These are phyloP conservation scores for Bergia sp. DNA, from an alignment of 92 coral and sea anemone species.

Conservation along the genomic window DNA sequence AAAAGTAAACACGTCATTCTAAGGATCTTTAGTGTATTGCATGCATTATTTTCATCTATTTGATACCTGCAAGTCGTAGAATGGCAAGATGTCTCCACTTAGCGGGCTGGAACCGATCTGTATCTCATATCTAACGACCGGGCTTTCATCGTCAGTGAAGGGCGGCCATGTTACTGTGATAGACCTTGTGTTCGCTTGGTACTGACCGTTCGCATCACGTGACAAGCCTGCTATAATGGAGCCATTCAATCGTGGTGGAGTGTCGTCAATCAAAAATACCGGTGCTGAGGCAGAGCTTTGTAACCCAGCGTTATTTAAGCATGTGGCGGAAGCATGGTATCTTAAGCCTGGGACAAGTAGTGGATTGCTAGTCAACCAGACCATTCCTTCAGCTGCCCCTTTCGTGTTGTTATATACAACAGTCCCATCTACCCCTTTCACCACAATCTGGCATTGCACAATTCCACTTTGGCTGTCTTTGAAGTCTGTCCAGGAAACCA, in stretches of 20 bases:
- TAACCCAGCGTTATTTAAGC: slow-evolving; percentile 74
- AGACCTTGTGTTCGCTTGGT: slow-evolving; percentile 52
- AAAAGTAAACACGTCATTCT: too few relatives aligned
- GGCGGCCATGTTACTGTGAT: slow-evolving; percentile 69
- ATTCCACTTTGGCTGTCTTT: slow-evolving; percentile 78
- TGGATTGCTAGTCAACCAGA: slow-evolving; percentile 18
- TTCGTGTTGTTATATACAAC: slow-evolving; percentile 13
- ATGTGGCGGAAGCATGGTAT: slow-evolving; percentile 54
- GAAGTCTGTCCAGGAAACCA: slow-evolving; percentile 67
- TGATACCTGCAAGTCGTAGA: slow-evolving; percentile 49
- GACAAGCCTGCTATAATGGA: slow-evolving; percentile 55
- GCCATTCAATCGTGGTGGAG: slow-evolving; percentile 69
- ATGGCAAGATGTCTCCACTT: slow-evolving; percentile 58
- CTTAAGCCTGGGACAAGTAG: slow-evolving; percentile 41
- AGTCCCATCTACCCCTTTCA: slow-evolving; percentile 32
- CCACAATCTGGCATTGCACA: slow-evolving; percentile 55
- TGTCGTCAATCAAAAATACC: slow-evolving; percentile 64
- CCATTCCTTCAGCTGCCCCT: slow-evolving; percentile 37
- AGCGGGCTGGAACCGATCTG: slow-evolving; percentile 64
- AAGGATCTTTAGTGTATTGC: not conserved
- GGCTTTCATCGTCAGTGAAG: slow-evolving; percentile 76
- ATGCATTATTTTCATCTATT: not conserved
- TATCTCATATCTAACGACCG: slow-evolving; percentile 65
- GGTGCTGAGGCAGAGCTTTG: slow-evolving; percentile 50
- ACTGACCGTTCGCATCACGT: slow-evolving; percentile 61